phyloP scores from a whole-genome alignment of 2,888 invertebrate species.

The Aphodius granarius region DNA sequence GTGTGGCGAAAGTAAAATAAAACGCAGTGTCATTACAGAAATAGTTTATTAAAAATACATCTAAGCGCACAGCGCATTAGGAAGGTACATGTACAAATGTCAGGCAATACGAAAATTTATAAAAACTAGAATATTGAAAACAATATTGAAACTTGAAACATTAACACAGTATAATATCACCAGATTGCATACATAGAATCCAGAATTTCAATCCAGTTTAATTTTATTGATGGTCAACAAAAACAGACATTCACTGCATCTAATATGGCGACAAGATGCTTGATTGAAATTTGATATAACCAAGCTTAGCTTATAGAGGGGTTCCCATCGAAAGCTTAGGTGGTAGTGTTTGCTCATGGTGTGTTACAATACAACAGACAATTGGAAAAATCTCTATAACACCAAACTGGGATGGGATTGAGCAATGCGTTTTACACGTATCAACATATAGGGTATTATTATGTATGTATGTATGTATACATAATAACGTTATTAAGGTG shows the following conservation, averaged over 20 bases:
- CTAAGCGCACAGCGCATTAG: conserved; percentile 36
- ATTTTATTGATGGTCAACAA: no score
- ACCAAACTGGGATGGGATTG: conserved; percentile 19
- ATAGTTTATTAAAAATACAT: conserved; percentile 39
- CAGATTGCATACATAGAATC: neutral
- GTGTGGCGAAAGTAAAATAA: neutral
- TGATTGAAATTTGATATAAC: neutral
- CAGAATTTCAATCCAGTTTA: neutral
- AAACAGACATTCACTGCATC: no score
- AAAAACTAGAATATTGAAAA: neutral
- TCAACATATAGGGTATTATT: neutral
- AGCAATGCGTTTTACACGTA: conserved; percentile 28
- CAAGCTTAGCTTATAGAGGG: neutral
- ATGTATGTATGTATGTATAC: neutral
- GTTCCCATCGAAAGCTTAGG: neutral
- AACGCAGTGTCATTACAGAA: conserved; percentile 22
- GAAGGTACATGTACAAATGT: conserved; percentile 29
- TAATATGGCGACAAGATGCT: neutral
- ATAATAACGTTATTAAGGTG: conserved; percentile 13
- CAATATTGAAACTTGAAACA: neutral
- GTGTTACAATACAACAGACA: neutral
- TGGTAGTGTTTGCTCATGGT: neutral
- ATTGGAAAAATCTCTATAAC: neutral
- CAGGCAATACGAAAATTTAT: conserved; percentile 26
- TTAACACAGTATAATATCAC: neutral